Evolutionary conservation across 2,797 vertebrate genomes (phyloP).

Genomic region (Neosalanx taihuensis): DNA sequence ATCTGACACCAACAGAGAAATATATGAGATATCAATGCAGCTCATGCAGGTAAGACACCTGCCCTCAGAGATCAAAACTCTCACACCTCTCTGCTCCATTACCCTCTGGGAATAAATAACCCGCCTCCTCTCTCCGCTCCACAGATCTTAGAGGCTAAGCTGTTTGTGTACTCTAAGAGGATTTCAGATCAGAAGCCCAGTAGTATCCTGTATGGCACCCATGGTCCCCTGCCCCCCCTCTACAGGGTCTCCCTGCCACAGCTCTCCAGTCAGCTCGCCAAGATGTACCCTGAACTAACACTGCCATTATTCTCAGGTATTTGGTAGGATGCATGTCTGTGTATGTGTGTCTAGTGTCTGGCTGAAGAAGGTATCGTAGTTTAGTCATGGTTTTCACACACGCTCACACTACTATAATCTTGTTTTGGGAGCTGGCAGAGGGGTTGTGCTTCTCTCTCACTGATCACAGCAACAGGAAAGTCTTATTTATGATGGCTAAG

Average conservation of each 20-base stretch:
- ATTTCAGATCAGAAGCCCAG: conserved; percentile 86
- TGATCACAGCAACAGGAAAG: conserved; percentile 29
- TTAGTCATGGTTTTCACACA: conserved; percentile 1
- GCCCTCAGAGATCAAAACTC: background rate
- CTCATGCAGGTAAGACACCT: conserved; percentile 87
- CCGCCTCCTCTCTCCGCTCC: background rate
- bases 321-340: background rate
- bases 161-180: conserved; percentile 92
- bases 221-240: conserved; percentile 87
- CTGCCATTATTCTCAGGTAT: conserved; percentile 95
- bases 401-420: conserved; percentile 37
- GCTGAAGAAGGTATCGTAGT: background rate
- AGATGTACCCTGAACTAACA: conserved; percentile 96
- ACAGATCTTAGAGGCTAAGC: conserved; percentile 91
- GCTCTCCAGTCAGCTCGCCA: conserved; percentile 87
- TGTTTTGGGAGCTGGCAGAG: conserved; percentile 43
- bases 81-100: background rate
- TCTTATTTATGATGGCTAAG: conserved; percentile 12
- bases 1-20: conserved; percentile 93
- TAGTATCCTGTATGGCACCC: conserved; percentile 88
- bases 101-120: background rate
- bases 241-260: conserved; percentile 89
- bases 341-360: background rate
- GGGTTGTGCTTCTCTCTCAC: conserved; percentile 37
- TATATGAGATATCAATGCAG: conserved; percentile 98